Evolutionary conservation across 2,888 invertebrate genomes (phyloP), one percentile per base, ranked within the genome.

Genomic region (Eulithis prunata): DNA sequence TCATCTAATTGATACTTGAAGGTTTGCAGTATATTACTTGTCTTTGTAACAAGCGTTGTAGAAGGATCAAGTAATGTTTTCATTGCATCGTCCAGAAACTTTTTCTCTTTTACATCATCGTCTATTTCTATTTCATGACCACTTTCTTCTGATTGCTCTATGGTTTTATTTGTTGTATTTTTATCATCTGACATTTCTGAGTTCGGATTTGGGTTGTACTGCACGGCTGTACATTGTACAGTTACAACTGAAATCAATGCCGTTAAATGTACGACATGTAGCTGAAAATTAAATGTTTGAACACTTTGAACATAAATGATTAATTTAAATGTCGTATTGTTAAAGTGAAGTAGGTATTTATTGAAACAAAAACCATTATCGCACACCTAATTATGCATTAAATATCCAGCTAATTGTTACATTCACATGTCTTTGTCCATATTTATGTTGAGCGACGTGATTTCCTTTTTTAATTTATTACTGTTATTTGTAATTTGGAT

Each of bases 141-240:
- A 53, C 91, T 89, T 79, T 90, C 90, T 58, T 91, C 89, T 0
- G 89, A 90, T 54, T 78, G 75, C 3, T 90, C 89, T 13, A 64
- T n/a, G n/a, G 88, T 89, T 79, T 80, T 90, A 69, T 89, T 87
- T 64, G 59, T 76, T 41, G 75, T 52, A 64, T 74, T 83, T 74
- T 82, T 90, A 21, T 91, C 91, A 70, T 92, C 92, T 61, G 91
- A 91, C 75, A 91, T 90, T 69, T 91, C 92, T 71, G 92, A 92
- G 11, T 85, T 85, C 8, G 90, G 89, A 73, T 87, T 90, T 46
- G 77, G 76, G 64, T 79, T 80, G 75, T 82, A 88, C 65, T 89
- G 86, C 32, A 91, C 81, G 11, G 63, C 63, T 38, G 57, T 53
- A 55, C 45, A 59, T n/a, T 53, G 52, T 52, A 85, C 84, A 45